Evolutionary conservation across 1,140 invertebrate species (phyloP).

Genomic region (Drosophila equinoxialis): DNA sequence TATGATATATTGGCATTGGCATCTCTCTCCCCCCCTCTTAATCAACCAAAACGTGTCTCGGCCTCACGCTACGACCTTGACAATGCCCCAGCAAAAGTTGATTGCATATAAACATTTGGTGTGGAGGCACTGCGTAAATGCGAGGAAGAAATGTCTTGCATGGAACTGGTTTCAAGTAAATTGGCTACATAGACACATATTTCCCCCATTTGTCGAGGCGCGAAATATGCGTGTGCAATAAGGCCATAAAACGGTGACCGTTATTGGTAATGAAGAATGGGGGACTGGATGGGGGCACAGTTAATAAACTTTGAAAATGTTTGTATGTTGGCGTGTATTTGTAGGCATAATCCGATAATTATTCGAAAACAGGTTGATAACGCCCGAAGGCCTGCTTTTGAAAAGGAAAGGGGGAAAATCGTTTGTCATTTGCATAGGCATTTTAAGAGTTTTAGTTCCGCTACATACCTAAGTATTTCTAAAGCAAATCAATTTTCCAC

Average conservation of each 20-base stretch:
- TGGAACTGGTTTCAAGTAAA: constrained; percentile 53
- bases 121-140: constrained; percentile 20
- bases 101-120: constrained; percentile 23
- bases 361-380: constrained; percentile 61
- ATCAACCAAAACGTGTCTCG: background rate
- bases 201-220: constrained; percentile 49
- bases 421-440: constrained; percentile 38
- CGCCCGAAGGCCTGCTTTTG: background rate
- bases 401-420: constrained; percentile 19
- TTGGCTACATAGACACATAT: constrained; percentile 9
- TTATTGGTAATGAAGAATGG: constrained; percentile 19
- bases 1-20: constrained; percentile 36
- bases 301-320: background rate
- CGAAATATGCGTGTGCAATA: constrained; percentile 69
- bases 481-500: constrained; percentile 27
- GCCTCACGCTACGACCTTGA: constrained; percentile 52
- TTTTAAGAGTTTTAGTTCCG: constrained; percentile 50
- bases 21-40: constrained; percentile 42
- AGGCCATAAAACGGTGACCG: constrained; percentile 42
- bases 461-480: constrained; percentile 8
- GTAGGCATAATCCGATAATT: constrained; percentile 43
- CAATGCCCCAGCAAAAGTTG: constrained; percentile 52
- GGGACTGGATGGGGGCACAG: background rate
- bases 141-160: constrained; percentile 66
- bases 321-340: constrained; percentile 13